Base-by-base conservation (phyloP, 2,888 invertebrate genomes). In the Odontothrips loti region DNA sequence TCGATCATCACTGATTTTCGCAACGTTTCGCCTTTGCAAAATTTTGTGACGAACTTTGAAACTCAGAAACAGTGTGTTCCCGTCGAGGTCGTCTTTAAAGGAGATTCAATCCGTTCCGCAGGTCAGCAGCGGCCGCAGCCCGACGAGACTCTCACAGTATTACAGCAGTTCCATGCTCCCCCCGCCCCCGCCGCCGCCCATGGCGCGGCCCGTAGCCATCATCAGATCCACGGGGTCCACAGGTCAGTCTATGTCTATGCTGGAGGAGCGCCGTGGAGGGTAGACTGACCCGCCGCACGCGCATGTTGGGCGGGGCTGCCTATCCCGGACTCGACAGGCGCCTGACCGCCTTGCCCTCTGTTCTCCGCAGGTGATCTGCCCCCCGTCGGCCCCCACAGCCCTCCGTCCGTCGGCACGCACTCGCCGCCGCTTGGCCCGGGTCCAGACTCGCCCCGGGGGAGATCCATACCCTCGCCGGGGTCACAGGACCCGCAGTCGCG, bases 151-250 rank as follows among this genome's bases (percentile, higher is more conserved):
- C 85, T 92, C 93, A 79, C 95, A 95, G 86, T 96, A 96, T 89
- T 96, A 96, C 88, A 93, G 93, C 84, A 96, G 95, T 86, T 93
- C 96, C 81, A 97, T 98, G 95, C 90, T 98, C 86, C 97, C 97
- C 10, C 97, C 97, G 47, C 96, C 97, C 11, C 97, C 97, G 4
- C 91, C 97, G 51, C 97, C 97, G 11, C 97, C 97, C 27, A 96
- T 98, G 95, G 97, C 98, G 4, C 90, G 98, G 83, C 98, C 98
- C 0, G 98, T 98, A 47, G 97, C 98, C 83, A 97, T 98, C 86
- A 96, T 98, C 86, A 91, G 97, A 85, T 97, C 97, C 81, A 96
- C 96, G 85, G 94, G 93, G 89, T 90, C 88, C 85, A 84, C 79
- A 43, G 80, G 81, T 80, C 15, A 58, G 58, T 58, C 2, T 10